Conservation (phyloP, 2,888 invertebrate species). For the Dysmachus trigonus region DNA sequence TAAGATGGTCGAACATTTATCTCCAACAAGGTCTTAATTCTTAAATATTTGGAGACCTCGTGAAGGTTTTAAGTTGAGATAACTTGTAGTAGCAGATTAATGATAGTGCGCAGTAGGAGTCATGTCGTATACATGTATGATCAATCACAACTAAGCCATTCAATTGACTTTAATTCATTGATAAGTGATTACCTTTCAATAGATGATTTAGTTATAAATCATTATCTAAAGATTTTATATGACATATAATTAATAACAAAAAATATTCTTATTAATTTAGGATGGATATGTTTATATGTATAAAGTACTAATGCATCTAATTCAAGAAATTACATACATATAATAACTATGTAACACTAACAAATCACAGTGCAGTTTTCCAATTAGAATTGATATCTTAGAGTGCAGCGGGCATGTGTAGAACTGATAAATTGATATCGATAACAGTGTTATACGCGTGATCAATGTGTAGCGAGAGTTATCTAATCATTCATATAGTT, state of each 20-base stretch:
- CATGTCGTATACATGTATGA: neutral
- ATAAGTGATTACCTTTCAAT: neutral
- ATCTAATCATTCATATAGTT: neutral
- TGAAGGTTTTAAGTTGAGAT: neutral
- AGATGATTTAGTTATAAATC: too few species aligned
- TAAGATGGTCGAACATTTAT: neutral
- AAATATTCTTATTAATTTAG: too few species aligned
- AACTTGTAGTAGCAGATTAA: neutral
- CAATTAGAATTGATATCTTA: too few species aligned
- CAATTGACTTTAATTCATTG: neutral
- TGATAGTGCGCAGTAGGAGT: neutral
- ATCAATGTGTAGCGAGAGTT: neutral
- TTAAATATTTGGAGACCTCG: neutral
- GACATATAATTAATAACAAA: too few species aligned
- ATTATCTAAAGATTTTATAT: neutral
- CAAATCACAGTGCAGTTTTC: neutral
- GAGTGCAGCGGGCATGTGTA: too few species aligned
- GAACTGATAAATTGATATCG: neutral
- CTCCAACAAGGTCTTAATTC: neutral
- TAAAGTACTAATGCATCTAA: too few species aligned
- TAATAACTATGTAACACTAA: too few species aligned
- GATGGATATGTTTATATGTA: too few species aligned
- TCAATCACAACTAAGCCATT: neutral
- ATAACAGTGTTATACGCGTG: neutral
- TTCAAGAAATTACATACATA: too few species aligned